Evolutionary conservation across 2,888 invertebrate genomes (phyloP).

Genomic region (Cremastinae sp.): DNA sequence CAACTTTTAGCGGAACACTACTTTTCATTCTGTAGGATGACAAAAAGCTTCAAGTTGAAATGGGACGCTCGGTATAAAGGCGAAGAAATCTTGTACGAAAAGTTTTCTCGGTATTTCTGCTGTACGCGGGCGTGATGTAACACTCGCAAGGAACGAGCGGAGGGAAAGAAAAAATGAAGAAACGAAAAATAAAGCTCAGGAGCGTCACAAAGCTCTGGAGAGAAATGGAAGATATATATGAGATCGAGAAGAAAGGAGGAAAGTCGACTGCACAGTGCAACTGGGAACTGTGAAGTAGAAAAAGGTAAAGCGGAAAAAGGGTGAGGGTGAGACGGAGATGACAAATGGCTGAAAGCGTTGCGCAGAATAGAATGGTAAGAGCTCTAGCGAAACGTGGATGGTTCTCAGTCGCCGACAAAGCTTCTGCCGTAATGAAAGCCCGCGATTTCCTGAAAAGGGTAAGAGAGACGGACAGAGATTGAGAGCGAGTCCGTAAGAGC

Average conservation of each 20-base stretch:
- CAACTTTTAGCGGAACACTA: too few species aligned
- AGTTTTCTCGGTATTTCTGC: too few species aligned
- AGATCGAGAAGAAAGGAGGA: constrained; percentile 37
- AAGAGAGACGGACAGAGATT: constrained; percentile 24
- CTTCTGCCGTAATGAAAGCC: constrained; percentile 54
- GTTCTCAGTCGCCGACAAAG: constrained; percentile 51
- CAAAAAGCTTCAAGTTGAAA: too few species aligned
- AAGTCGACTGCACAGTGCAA: constrained; percentile 23
- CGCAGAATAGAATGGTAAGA: constrained; percentile 33
- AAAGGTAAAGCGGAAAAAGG: constrained; percentile 29
- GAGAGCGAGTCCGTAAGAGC: constrained; percentile 8
- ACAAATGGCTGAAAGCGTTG: constrained; percentile 53
- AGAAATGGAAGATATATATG: constrained; percentile 21
- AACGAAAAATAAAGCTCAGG: constrained; percentile 1
- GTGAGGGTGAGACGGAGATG: background rate
- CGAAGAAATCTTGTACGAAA: too few species aligned
- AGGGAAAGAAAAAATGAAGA: too few species aligned
- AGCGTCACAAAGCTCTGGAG: constrained; percentile 31
- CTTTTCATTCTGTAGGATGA: background rate
- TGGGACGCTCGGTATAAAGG: too few species aligned
- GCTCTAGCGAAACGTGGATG: constrained; percentile 28
- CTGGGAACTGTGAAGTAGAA: constrained; percentile 22
- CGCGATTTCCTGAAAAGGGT: constrained; percentile 46
- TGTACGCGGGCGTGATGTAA: too few species aligned
- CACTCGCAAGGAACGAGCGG: too few species aligned